Percentiles rank a stretch among this genome's conserved stretches.
Conservation (phyloP, 1,140 invertebrate genomes). For the Galleria mellonella region DNA sequence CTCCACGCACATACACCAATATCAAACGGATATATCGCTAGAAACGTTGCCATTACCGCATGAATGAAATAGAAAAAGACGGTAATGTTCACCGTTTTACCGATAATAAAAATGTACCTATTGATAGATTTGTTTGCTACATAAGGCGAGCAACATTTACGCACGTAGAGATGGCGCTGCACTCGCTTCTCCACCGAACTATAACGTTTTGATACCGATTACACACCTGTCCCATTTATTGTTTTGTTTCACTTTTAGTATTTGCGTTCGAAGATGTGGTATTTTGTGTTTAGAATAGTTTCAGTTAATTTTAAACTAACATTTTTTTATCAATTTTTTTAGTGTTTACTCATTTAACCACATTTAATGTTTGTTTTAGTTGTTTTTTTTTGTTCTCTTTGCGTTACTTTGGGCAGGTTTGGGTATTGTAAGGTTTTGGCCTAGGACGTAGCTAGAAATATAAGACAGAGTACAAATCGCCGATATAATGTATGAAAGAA, state of each 20-base stretch:
- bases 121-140: too few species aligned
- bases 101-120: too few species aligned
- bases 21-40: too few species aligned
- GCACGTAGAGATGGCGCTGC: too few species aligned
- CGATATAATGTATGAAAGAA: conserved; percentile 51
- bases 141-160: too few species aligned
- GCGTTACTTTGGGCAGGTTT: conserved; percentile 68
- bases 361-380: conserved; percentile 35
- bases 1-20: too few species aligned
- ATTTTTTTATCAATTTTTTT: conserved; percentile 37
- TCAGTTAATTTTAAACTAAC: conserved; percentile 50
- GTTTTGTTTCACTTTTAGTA: conserved; percentile 39
- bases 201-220: conserved; percentile 8
- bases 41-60: too few species aligned
- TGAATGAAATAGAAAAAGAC: too few species aligned
- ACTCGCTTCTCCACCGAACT: conserved; percentile 27
- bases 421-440: conserved; percentile 74
- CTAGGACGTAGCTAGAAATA: conserved; percentile 69
- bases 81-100: too few species aligned
- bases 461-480: conserved; percentile 71
- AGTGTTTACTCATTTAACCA: conserved; percentile 51
- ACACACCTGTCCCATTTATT: conserved; percentile 59
- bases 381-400: conserved; percentile 39
- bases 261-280: conserved; percentile 39
- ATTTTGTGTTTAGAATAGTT: conserved; percentile 58